Percentiles rank a stretch among this genome's conserved stretches.
phyloP scores from a whole-genome alignment of 1,140 invertebrate species.

The Leptonema lineaticorne region DNA sequence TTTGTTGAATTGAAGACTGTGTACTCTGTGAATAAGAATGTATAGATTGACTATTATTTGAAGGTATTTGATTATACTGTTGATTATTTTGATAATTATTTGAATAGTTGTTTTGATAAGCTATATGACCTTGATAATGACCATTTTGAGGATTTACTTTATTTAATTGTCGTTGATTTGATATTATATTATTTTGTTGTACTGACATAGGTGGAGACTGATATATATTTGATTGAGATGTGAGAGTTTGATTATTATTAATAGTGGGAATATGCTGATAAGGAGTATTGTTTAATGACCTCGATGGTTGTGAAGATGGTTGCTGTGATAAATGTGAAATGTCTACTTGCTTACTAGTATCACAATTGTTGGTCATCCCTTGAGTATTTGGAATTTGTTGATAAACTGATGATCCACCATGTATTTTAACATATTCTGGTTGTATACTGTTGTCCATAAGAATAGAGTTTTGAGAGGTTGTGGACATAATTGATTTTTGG shows the following conservation, averaged over 20 bases:
- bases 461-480: slow-evolving; percentile 47
- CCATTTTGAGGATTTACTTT: slow-evolving; percentile 27
- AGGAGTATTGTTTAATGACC: slow-evolving; percentile 16
- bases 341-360: slow-evolving; percentile 19
- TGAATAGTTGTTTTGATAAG: slow-evolving; percentile 39
- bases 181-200: slow-evolving; percentile 23
- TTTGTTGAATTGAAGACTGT: slow-evolving; percentile 23
- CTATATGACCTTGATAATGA: slow-evolving; percentile 39
- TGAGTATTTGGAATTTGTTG: slow-evolving; percentile 48
- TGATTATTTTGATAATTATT: slow-evolving; percentile 49
- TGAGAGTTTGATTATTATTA: slow-evolving; percentile 45
- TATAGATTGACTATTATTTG: slow-evolving; percentile 43
- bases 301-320: slow-evolving; percentile 2
- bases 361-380: slow-evolving; percentile 21
- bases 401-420: slow-evolving; percentile 51
- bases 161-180: slow-evolving; percentile 28
- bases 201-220: slow-evolving; percentile 31
- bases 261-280: slow-evolving; percentile 44
- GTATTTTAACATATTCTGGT: slow-evolving; percentile 56
- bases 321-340: slow-evolving; percentile 11
- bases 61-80: slow-evolving; percentile 43
- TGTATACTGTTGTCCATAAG: slow-evolving; percentile 47
- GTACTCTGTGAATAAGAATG: slow-evolving; percentile 35
- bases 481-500: slow-evolving; percentile 54
- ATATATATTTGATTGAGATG: slow-evolving; percentile 34